Evolutionary conservation across 2,113 vertebrate species (phyloP), one percentile per base, ranked within the genome.

Genomic region (Phycodurus eques): DNA sequence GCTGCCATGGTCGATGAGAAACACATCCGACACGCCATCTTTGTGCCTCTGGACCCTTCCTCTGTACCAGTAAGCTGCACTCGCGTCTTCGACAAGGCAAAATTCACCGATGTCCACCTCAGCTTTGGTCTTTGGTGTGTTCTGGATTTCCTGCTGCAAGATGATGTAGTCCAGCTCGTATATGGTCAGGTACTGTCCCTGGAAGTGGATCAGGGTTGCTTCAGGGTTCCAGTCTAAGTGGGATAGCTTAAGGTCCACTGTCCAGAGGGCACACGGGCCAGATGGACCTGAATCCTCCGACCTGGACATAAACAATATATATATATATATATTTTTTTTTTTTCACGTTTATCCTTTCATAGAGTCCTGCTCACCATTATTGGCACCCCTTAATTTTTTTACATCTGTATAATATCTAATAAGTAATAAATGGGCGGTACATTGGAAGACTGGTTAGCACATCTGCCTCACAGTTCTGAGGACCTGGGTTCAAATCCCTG

Each of bases 131-230:
- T 98, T 98, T 54, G 87, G 81, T 2, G 79, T 68, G 72, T 92
- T 93, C 2, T 98, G 94, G 71, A 98, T 91, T 90, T 97, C 95
- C 33, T 79, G 89, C 54, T 96, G 93, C 33, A 98, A 80, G 85
- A 95, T 94, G 71, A 90, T 92, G 77, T 97, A 98, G 83, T 98
- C 96, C 81, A 93, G 89, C 14, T 96, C 95, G 89, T 88, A 94
- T 69, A 84, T 84, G 56, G 62, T 74, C 1, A 84, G 88, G 83
- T 85, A 84, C 33, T 91, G 93, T 68, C 93, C 96, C 88, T 95
- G 94, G 83, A 98, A 98, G 76, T 92, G 90, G 76, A 99, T 89
- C 66, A 97, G 78, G 44, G 93, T 79, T 5, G 94, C 92, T 67
- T 93, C 89, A 0, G 92, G 83, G 85, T 89, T 87, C 86, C 94